Base-by-base conservation (phyloP, 2,888 invertebrate genomes). In the Ctenicera cuprea region DNA sequence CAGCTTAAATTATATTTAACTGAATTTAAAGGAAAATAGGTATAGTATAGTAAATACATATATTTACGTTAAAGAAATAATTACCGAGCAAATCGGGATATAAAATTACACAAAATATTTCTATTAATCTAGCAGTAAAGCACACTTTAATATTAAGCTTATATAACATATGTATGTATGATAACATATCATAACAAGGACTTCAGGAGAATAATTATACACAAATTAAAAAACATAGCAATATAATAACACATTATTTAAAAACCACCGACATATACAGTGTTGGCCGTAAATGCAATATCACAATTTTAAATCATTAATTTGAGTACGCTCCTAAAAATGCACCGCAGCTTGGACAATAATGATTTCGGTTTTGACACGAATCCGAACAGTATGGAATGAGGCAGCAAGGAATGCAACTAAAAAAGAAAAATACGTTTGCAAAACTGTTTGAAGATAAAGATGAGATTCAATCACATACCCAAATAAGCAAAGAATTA, bases 361-460 rank as follows among this genome's bases (percentile, higher is more conserved):
- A 87, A 76, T 89, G 89, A 71, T 87, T 88, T 64, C 84, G 84
- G 22, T 82, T 82, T 76, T 87, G 79, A 64, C 88, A 89, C 20
- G 83, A 85, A 75, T 89, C 88, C 70, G 85, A 84, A 70, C 88
- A 89, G 72, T 89, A 89, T 0, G 88, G 88, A 59, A 88, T 85
- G 14, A 86, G 86, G 14, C 83, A 86, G 75, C 88, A 89, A 8
- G 84, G 85, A 83, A 86, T 88, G 30, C 84, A 86, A 68, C 89
- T 89, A 80, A 63, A 82, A 81, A 68, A 79, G 54, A 64, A 71
- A 37, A 18, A 59, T 45, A 8, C 0, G 22, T 14, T 64, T 22
- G 20, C n/a, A 54, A 14, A 26, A 57, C 20, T 41, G 14, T 48
- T 38, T 63, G n/a, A n/a, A n/a, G n/a, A n/a, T 59, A 67, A 30